These are phyloP conservation scores for Colinus virginianus DNA, from an alignment of 2,113 vertebrate genomes.

Conservation along the genomic window DNA sequence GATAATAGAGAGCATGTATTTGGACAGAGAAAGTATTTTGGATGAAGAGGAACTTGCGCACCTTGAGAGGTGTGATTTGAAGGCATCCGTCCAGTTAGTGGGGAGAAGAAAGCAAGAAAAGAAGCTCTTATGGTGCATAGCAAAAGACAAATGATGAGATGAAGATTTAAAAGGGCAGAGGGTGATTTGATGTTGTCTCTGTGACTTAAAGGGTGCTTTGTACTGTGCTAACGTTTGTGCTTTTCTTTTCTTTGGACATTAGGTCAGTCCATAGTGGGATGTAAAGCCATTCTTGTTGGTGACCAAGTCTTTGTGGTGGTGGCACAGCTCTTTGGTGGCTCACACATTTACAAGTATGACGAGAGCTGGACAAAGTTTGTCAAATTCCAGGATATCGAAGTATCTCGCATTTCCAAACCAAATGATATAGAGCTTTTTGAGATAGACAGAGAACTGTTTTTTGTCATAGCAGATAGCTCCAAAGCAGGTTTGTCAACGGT, in stretches of 20 bases:
- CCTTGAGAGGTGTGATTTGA: neutral
- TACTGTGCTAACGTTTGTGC: conserved; percentile 24
- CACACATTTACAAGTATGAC: conserved; percentile 96
- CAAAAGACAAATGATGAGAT: neutral
- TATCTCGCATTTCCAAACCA: conserved; percentile 96
- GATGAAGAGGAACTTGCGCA: neutral
- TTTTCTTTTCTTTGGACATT: conserved; percentile 40
- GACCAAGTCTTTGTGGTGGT: conserved; percentile 96
- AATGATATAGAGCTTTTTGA: conserved; percentile 96
- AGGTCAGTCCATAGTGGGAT: conserved; percentile 98
- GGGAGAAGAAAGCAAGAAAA: neutral
- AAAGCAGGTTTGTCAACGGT: conserved; percentile 96
- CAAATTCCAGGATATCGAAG: conserved; percentile 98
- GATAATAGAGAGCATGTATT: neutral
- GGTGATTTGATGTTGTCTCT: neutral
- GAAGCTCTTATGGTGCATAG: neutral
- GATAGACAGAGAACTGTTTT: conserved; percentile 92
- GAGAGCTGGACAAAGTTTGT: conserved; percentile 96
- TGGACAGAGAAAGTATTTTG: neutral
- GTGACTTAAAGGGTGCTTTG: neutral
- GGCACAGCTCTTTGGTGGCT: conserved; percentile 96
- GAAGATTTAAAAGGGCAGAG: neutral
- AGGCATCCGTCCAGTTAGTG: neutral
- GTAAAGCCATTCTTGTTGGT: conserved; percentile 94
- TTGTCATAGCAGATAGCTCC: conserved; percentile 96